Percentiles rank a stretch among this genome's conserved stretches.
Conservation (phyloP, 2,797 vertebrate genomes). For the Artibeus jamaicensis region DNA sequence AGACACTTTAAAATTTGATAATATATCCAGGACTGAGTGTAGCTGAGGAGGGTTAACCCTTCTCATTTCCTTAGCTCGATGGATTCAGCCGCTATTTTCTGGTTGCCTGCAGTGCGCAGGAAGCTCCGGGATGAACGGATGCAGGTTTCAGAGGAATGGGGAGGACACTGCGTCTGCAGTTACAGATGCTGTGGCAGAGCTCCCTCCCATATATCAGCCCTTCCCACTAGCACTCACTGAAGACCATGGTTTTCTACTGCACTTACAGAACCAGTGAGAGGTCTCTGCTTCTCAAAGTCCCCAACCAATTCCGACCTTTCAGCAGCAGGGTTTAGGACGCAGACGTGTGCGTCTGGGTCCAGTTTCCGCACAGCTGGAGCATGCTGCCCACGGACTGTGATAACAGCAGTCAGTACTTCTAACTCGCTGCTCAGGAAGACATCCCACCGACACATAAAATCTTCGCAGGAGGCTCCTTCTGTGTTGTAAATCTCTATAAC, state of each 20-base stretch:
- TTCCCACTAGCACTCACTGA: neutral
- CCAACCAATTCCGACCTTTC: neutral
- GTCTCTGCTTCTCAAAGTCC: neutral
- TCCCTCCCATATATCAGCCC: accelerated
- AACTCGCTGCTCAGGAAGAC: conserved; percentile 44
- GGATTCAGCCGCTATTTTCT: neutral
- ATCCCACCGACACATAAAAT: neutral
- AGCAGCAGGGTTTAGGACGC: conserved; percentile 1
- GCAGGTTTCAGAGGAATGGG: neutral
- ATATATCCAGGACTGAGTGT: neutral
- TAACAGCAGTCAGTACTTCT: conserved; percentile 29
- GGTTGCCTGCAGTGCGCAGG: neutral
- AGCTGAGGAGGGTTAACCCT: neutral
- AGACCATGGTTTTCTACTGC: neutral
- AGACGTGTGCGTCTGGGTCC: neutral
- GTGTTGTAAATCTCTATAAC: neutral
- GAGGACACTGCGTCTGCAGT: neutral
- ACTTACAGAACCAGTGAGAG: neutral
- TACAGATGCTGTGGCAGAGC: neutral
- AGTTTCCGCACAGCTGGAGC: conserved; percentile 14
- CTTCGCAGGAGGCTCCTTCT: neutral
- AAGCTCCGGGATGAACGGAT: neutral
- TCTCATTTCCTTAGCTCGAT: neutral
- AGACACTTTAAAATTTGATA: neutral
- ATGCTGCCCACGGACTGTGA: neutral